phyloP scores from a whole-genome alignment of 2,888 invertebrate genomes.

The Melinaea menophilus region DNA sequence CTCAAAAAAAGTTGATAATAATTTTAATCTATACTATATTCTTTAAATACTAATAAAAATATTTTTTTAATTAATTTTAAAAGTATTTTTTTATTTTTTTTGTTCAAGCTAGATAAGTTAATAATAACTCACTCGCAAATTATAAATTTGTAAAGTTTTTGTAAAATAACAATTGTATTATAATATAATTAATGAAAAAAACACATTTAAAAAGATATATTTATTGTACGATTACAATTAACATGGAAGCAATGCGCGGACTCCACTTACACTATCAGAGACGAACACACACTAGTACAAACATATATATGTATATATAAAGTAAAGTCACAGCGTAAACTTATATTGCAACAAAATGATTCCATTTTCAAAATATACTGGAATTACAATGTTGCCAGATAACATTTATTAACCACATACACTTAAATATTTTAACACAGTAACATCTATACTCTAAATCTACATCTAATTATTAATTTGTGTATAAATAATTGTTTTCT shows the following conservation, averaged over 20 bases:
- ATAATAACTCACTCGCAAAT: too few relatives aligned
- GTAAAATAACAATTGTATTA: too few relatives aligned
- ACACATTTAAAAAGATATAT: conserved; percentile 53
- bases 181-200: neutral
- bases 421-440: conserved; percentile 8
- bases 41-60: too few relatives aligned
- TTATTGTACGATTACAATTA: conserved; percentile 68
- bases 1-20: too few relatives aligned
- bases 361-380: conserved; percentile 32
- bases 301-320: conserved; percentile 33
- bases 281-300: conserved; percentile 32
- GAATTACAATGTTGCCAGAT: conserved; percentile 52
- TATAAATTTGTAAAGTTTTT: too few relatives aligned
- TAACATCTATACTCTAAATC: conserved; percentile 19
- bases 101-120: too few relatives aligned
- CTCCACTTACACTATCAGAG: conserved; percentile 38
- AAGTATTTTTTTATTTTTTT: too few relatives aligned
- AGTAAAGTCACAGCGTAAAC: conserved; percentile 17
- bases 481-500: conserved; percentile 30
- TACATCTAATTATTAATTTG: conserved; percentile 21
- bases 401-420: conserved; percentile 23
- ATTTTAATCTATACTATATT: too few relatives aligned
- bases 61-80: too few relatives aligned
- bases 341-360: conserved; percentile 30
- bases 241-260: conserved; percentile 71